Evolutionary conservation across 2,113 vertebrate genomes (phyloP).

Genomic region (Catharus minimus): DNA sequence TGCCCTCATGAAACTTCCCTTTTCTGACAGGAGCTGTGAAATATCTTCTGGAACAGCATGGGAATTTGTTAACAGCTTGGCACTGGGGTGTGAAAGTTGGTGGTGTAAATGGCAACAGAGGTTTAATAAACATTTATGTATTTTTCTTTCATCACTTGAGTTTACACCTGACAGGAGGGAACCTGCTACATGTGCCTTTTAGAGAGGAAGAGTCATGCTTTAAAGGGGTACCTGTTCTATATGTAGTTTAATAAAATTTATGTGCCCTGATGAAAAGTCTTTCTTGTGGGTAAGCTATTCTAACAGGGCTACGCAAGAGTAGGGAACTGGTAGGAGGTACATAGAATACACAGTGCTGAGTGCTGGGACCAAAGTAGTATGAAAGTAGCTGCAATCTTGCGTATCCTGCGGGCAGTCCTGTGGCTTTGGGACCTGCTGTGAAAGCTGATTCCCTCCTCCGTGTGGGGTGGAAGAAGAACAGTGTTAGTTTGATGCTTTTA

Average conservation of each 20-base stretch:
- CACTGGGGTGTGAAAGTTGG: conserved; percentile 51
- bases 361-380: neutral
- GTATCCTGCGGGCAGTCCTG: neutral
- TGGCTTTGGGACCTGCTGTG: neutral
- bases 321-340: neutral
- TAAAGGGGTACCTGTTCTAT: neutral
- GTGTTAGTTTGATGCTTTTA: neutral
- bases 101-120: conserved; percentile 58
- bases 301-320: neutral
- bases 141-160: conserved; percentile 51
- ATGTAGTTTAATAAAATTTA: neutral
- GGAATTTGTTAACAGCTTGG: conserved; percentile 57
- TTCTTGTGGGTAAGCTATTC: neutral
- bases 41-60: conserved; percentile 53
- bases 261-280: neutral
- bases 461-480: neutral
- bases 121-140: conserved; percentile 66
- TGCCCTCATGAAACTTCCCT: conserved; percentile 43
- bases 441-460: neutral
- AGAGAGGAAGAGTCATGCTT: neutral
- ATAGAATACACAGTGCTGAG: neutral
- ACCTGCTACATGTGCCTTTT: neutral
- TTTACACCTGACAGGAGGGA: conserved; percentile 45
- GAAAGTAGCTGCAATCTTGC: neutral
- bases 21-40: conserved; percentile 57